A percentile compares a stretch with the other conserved stretches of the same genome.
Conservation (phyloP, 2,797 vertebrate species). For the Sternotherus odoratus region DNA sequence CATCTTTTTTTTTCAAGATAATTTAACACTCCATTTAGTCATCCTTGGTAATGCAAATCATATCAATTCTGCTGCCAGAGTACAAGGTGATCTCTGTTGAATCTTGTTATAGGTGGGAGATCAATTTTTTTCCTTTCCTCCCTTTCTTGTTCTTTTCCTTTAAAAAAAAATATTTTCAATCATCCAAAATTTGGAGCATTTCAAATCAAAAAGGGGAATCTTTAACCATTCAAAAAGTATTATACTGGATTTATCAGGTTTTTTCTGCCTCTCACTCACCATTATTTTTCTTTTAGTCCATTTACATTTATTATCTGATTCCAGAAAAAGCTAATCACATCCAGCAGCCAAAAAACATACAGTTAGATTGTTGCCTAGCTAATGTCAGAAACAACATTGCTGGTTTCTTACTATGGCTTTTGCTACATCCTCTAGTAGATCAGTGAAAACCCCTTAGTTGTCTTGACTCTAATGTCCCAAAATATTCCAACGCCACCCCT, state of each 20-base stretch:
- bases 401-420: not conserved
- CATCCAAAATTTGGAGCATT: constrained; percentile 50
- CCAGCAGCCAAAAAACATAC: fast-evolving
- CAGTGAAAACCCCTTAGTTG: not conserved
- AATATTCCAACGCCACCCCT: not conserved
- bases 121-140: constrained; percentile 48
- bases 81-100: constrained; percentile 73
- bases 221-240: not conserved
- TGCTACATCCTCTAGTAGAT: fast-evolving
- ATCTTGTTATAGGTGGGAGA: constrained; percentile 60
- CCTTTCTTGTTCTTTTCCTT: not conserved
- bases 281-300: constrained; percentile 27
- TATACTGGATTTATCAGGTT: constrained; percentile 15
- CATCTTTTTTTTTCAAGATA: constrained; percentile 52
- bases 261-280: constrained; percentile 3
- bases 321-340: not conserved
- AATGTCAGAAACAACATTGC: not conserved
- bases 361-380: not conserved
- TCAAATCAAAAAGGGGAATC: not conserved
- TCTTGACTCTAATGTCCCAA: not conserved
- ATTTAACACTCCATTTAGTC: constrained; percentile 76
- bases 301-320: constrained; percentile 46
- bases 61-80: constrained; percentile 57
- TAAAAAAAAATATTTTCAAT: constrained; percentile 50
- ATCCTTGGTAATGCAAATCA: constrained; percentile 72